These are phyloP conservation scores for Herpetotheres cachinnans DNA, from an alignment of 2,113 vertebrate genomes.

Conservation along the genomic window DNA sequence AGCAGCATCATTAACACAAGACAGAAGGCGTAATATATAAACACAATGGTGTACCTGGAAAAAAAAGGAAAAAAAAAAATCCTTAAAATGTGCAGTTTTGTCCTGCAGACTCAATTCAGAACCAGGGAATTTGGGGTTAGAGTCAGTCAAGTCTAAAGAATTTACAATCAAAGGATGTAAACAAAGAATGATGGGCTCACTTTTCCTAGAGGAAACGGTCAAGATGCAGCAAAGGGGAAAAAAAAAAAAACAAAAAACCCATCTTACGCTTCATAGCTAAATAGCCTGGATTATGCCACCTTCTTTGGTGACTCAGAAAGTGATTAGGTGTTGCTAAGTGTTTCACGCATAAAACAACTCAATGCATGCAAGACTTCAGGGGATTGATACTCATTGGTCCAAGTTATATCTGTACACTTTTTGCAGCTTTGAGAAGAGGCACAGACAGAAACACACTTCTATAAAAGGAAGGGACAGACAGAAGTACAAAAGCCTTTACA, in stretches of 20 bases:
- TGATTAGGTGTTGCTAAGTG: not conserved
- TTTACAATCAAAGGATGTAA: not conserved
- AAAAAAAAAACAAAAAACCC: not conserved
- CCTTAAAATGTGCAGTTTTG: not conserved
- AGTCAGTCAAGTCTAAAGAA: not conserved
- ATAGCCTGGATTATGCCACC: not conserved
- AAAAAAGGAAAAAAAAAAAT: not conserved
- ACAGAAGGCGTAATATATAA: slow-evolving; percentile 97
- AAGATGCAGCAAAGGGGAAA: not conserved
- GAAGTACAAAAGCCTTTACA: not conserved
- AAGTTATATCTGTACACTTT: not conserved
- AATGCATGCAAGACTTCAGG: rapidly evolving
- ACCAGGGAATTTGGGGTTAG: not conserved
- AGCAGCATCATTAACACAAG: slow-evolving; percentile 96
- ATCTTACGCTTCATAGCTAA: not conserved
- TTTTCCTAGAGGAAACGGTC: not conserved
- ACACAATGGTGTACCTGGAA: slow-evolving; percentile 92
- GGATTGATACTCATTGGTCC: rapidly evolving
- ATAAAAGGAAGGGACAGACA: not conserved
- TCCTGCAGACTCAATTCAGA: not conserved
- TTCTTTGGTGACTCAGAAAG: not conserved
- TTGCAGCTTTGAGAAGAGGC: not conserved
- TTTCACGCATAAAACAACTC: not conserved
- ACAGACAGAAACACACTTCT: rapidly evolving
- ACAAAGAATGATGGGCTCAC: not conserved